phyloP scores from a whole-genome alignment of 2,888 invertebrate species.

The Diadegma fenestrale region DNA sequence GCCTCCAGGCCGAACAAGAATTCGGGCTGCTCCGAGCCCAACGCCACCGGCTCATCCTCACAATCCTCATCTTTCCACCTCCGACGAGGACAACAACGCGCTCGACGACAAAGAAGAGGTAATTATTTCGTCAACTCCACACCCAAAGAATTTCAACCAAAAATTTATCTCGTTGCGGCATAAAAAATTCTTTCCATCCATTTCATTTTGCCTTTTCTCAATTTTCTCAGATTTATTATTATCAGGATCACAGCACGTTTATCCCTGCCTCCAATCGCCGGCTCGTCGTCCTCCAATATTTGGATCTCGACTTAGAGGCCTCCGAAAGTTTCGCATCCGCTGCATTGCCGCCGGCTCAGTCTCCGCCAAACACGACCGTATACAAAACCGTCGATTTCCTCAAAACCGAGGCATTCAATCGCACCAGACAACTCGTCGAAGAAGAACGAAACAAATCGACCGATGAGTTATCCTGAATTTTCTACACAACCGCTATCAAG shows the following conservation, averaged over 20 bases:
- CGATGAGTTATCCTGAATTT: slow-evolving; percentile 79
- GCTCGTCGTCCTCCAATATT: slow-evolving; percentile 89
- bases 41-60: slow-evolving; percentile 83
- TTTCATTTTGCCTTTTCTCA: slow-evolving; percentile 40
- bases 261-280: slow-evolving; percentile 81
- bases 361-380: slow-evolving; percentile 87
- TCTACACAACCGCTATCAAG: not conserved
- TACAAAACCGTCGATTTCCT: slow-evolving; percentile 97
- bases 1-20: slow-evolving; percentile 83
- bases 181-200: not conserved
- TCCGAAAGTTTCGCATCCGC: slow-evolving; percentile 83
- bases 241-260: slow-evolving; percentile 81
- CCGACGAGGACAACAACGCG: slow-evolving; percentile 84
- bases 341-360: slow-evolving; percentile 82
- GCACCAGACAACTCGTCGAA: slow-evolving; percentile 92
- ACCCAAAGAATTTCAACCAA: accelerated
- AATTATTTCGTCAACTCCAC: slow-evolving; percentile 13
- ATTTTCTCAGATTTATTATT: slow-evolving; percentile 83
- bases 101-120: slow-evolving; percentile 85
- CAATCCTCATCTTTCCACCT: slow-evolving; percentile 81
- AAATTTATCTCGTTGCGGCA: not conserved
- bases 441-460: slow-evolving; percentile 87
- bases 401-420: slow-evolving; percentile 96
- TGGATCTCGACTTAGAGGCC: slow-evolving; percentile 93
- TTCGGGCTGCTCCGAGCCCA: slow-evolving; percentile 87